Percentiles rank a stretch among this genome's conserved stretches.
Conservation (phyloP, 2,888 invertebrate genomes). For the Halictus ligatus region DNA sequence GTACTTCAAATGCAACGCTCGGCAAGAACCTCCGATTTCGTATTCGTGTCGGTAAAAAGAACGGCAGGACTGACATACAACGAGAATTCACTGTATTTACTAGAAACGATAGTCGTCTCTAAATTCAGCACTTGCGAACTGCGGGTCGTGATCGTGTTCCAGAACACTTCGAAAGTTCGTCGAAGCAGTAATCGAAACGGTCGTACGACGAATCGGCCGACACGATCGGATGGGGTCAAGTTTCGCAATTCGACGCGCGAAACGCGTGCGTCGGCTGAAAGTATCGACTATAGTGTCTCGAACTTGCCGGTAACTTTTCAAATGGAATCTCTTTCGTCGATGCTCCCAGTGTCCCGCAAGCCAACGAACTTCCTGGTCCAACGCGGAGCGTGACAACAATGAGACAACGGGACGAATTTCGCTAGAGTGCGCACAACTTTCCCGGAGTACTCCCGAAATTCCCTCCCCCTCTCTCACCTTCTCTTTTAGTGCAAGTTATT, state of each 20-base stretch:
- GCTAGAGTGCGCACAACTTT: slow-evolving; percentile 10
- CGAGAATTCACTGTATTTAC: neutral
- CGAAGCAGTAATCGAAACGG: slow-evolving; percentile 29
- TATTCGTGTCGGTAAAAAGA: no score
- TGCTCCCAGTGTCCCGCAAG: neutral
- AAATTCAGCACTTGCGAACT: neutral
- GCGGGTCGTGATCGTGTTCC: neutral
- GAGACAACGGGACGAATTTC: slow-evolving; percentile 15
- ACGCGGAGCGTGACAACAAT: slow-evolving; percentile 3
- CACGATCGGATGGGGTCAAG: neutral
- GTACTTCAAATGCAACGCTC: no score
- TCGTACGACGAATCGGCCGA: slow-evolving; percentile 14
- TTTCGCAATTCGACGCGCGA: slow-evolving; percentile 32
- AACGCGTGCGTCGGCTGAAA: slow-evolving; percentile 2
- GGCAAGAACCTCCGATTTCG: no score
- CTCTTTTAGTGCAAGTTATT: neutral
- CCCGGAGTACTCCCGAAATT: no score
- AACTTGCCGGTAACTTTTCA: slow-evolving; percentile 39
- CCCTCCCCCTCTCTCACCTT: neutral
- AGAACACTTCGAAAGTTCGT: neutral
- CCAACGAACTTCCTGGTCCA: slow-evolving; percentile 20
- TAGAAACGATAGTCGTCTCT: neutral
- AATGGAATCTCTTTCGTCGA: slow-evolving; percentile 20
- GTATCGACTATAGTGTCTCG: slow-evolving; percentile 5
- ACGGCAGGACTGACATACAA: no score